These are phyloP conservation scores for Phoeniculus purpureus DNA, from an alignment of 2,797 vertebrate genomes.

Conservation along the genomic window DNA sequence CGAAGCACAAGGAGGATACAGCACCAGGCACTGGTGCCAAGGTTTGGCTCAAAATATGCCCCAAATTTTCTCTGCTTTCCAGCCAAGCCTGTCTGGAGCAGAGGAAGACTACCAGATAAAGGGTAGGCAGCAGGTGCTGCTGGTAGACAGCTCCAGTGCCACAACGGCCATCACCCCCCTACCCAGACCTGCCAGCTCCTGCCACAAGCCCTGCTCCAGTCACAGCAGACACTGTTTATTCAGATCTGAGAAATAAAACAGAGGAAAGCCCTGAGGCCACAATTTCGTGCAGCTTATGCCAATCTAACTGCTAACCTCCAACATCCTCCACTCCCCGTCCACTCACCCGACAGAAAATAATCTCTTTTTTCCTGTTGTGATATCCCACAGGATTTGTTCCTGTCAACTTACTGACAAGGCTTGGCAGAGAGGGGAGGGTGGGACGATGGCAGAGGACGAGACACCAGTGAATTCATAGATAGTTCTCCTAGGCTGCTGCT, in stretches of 20 bases:
- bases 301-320: neutral
- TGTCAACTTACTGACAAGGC: neutral
- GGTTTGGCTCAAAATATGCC: neutral
- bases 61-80: neutral
- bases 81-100: neutral
- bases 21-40: neutral
- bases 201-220: accelerated
- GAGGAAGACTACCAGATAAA: neutral
- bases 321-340: neutral
- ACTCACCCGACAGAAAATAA: neutral
- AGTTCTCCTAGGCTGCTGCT: neutral
- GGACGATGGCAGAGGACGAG: neutral
- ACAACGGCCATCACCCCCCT: accelerated
- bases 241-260: neutral
- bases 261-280: neutral
- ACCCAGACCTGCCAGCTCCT: neutral
- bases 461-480: neutral
- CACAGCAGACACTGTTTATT: accelerated
- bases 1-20: neutral
- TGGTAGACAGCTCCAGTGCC: neutral
- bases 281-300: neutral
- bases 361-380: neutral
- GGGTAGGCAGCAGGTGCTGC: accelerated
- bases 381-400: neutral
- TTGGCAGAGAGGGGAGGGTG: neutral